Evolutionary conservation across 1,140 invertebrate genomes (phyloP).

Genomic region (Scaptodrosophila lebanonensis): DNA sequence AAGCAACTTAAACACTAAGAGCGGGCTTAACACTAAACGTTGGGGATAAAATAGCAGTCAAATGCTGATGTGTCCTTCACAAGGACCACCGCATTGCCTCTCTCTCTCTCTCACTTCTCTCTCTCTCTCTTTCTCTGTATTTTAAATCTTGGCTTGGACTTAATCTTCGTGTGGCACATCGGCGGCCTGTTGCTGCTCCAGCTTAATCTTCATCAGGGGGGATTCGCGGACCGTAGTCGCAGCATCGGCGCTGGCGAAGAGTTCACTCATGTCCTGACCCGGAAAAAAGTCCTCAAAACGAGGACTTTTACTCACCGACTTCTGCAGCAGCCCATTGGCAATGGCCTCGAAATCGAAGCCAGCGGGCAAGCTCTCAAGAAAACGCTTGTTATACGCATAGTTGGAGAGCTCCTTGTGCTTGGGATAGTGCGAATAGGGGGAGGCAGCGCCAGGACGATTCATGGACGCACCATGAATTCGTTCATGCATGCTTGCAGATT

Average conservation of each 20-base stretch:
- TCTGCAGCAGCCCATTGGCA: slow-evolving; percentile 69
- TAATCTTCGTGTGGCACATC: slow-evolving; percentile 73
- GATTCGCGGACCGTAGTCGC: slow-evolving; percentile 56
- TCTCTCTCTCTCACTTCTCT: neutral
- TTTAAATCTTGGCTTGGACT: slow-evolving; percentile 23
- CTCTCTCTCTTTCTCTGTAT: neutral
- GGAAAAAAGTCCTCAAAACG: slow-evolving; percentile 78
- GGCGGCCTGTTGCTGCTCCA: slow-evolving; percentile 67
- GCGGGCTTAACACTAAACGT: slow-evolving; percentile 48
- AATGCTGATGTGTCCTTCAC: slow-evolving; percentile 28
- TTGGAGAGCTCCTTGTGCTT: slow-evolving; percentile 59
- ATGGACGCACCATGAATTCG: slow-evolving; percentile 22
- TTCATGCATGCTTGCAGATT: slow-evolving; percentile 25
- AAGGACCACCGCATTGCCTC: slow-evolving; percentile 17
- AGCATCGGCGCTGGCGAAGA: slow-evolving; percentile 83
- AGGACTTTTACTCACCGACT: slow-evolving; percentile 69
- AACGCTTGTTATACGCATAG: slow-evolving; percentile 70
- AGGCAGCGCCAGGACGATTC: slow-evolving; percentile 45
- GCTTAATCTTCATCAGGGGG: slow-evolving; percentile 72
- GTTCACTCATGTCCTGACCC: slow-evolving; percentile 79
- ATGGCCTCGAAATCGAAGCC: slow-evolving; percentile 73
- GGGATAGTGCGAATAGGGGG: slow-evolving; percentile 55
- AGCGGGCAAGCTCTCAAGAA: slow-evolving; percentile 64
- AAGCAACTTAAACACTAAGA: slow-evolving; percentile 54
- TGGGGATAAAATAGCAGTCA: slow-evolving; percentile 76